Evolutionary conservation across 2,797 vertebrate species (phyloP).

Genomic region (Hipposideros larvatus): DNA sequence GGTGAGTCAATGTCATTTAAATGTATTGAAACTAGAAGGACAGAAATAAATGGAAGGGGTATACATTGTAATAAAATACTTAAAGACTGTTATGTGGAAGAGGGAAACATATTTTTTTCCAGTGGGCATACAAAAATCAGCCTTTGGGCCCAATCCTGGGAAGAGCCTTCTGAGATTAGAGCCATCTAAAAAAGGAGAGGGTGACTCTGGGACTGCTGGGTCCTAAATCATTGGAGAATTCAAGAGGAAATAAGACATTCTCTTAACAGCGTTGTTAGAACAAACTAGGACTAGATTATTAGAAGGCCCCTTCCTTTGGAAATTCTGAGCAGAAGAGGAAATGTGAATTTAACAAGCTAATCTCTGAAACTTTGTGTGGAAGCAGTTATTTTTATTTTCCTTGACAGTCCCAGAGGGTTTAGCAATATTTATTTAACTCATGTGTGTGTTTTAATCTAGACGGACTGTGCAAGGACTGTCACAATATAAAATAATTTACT

Average conservation of each 20-base stretch:
- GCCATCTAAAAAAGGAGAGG: not conserved
- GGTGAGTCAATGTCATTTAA: not conserved
- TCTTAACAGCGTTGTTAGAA: not conserved
- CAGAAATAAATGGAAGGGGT: not conserved
- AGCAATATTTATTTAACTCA: not conserved
- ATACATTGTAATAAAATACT: not conserved
- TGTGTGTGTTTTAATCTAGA: not conserved
- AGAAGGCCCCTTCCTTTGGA: not conserved
- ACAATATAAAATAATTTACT: not conserved
- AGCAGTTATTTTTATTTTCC: not conserved
- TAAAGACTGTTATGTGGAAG: not conserved
- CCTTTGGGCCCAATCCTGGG: not conserved
- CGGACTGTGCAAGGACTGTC: not conserved
- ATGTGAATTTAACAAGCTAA: not conserved
- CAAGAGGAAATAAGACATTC: not conserved
- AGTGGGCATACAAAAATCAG: not conserved
- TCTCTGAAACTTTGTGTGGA: not conserved
- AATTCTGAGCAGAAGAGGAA: slow-evolving; percentile 26
- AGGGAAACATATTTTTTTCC: not conserved
- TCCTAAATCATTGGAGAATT: not conserved
- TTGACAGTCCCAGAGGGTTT: not conserved
- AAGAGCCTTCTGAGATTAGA: not conserved
- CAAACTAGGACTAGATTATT: not conserved
- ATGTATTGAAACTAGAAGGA: not conserved
- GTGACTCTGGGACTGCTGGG: not conserved